Evolutionary conservation across 2,113 vertebrate species (phyloP).

Genomic region (Corvus moneduloides): DNA sequence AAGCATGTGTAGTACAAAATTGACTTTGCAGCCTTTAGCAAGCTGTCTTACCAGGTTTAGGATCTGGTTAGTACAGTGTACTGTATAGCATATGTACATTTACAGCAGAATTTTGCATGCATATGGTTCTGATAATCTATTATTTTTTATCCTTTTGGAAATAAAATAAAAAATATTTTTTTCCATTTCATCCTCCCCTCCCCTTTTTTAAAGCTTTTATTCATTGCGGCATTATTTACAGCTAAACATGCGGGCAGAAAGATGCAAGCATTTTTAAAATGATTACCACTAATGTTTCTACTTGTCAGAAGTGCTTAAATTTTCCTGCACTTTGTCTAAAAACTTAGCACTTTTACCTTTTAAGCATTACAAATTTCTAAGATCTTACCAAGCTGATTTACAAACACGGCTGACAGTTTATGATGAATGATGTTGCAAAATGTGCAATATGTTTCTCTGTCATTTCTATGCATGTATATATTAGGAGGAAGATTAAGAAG

Average conservation of each 20-base stretch:
- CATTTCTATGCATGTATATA: slow-evolving; percentile 63
- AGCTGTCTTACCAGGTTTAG: slow-evolving; percentile 71
- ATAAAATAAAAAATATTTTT: slow-evolving; percentile 67
- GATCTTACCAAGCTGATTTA: slow-evolving; percentile 78
- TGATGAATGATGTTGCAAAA: slow-evolving; percentile 79
- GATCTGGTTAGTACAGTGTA: slow-evolving; percentile 41
- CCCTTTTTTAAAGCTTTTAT: slow-evolving; percentile 73
- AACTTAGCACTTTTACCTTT: slow-evolving; percentile 80
- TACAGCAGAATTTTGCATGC: neutral
- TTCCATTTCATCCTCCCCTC: slow-evolving; percentile 53
- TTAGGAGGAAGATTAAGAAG: slow-evolving; percentile 75
- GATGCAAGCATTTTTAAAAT: slow-evolving; percentile 78
- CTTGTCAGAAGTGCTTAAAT: slow-evolving; percentile 80
- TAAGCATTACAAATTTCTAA: slow-evolving; percentile 78
- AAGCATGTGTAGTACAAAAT: slow-evolving; percentile 77
- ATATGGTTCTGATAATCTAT: slow-evolving; percentile 22
- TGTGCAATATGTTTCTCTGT: slow-evolving; percentile 75
- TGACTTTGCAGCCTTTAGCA: slow-evolving; percentile 71
- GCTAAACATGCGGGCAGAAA: slow-evolving; percentile 76
- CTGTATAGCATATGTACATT: neutral
- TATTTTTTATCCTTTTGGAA: slow-evolving; percentile 64
- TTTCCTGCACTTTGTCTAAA: slow-evolving; percentile 80
- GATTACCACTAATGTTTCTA: slow-evolving; percentile 80
- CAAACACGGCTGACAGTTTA: slow-evolving; percentile 80
- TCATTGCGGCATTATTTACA: slow-evolving; percentile 75